These are phyloP conservation scores for Brachynemurus nebulosus DNA, from an alignment of 2,888 invertebrate genomes.

Conservation along the genomic window DNA sequence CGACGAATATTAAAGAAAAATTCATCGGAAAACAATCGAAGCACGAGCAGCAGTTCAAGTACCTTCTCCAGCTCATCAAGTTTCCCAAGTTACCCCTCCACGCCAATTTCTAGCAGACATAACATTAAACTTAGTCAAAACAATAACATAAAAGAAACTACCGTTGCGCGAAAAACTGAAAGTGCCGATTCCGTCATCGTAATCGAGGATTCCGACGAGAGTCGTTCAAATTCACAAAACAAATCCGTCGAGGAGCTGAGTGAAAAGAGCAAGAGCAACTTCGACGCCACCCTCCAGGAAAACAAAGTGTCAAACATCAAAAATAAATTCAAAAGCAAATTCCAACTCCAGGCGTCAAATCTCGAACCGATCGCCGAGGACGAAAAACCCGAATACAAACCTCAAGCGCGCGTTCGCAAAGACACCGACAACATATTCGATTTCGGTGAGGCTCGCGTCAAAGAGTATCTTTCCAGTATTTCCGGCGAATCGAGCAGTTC, in stretches of 20 bases:
- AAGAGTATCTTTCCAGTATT: slow-evolving; percentile 35
- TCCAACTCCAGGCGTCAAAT: background rate
- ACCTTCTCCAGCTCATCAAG: slow-evolving; percentile 31
- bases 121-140: no score
- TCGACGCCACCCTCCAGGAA: background rate
- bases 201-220: background rate
- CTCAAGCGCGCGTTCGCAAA: slow-evolving; percentile 11
- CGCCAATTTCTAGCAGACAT: slow-evolving; percentile 18
- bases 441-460: slow-evolving; percentile 34
- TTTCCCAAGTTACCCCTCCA: slow-evolving; percentile 24
- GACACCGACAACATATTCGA: slow-evolving; percentile 29
- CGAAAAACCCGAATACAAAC: slow-evolving; percentile 14
- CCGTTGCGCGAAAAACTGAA: background rate
- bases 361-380: slow-evolving; percentile 20
- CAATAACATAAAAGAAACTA: no score
- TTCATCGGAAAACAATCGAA: slow-evolving; percentile 30
- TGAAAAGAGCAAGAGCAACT: background rate
- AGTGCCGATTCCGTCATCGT: slow-evolving; percentile 3
- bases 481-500: slow-evolving; percentile 24
- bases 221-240: background rate
- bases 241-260: background rate
- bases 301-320: background rate
- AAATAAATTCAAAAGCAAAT: slow-evolving; percentile 7
- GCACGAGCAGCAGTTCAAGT: slow-evolving; percentile 26
- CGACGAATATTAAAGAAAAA: slow-evolving; percentile 47